Evolutionary conservation across 2,797 vertebrate species (phyloP).

Genomic region (Florisuga fusca): DNA sequence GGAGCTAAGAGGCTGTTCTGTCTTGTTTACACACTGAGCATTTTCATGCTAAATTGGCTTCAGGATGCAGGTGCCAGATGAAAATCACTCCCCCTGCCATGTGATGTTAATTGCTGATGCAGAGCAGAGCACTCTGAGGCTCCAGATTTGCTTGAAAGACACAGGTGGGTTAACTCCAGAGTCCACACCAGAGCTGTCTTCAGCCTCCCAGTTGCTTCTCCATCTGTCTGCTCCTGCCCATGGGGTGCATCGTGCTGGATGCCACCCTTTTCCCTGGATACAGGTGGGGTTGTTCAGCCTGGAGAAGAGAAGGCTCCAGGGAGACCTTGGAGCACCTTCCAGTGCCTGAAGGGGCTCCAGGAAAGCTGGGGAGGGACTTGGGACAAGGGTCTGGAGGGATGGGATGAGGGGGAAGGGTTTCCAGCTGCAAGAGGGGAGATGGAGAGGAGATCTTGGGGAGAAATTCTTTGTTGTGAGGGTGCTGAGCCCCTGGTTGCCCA

Average conservation of each 20-base stretch:
- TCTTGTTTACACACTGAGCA: not conserved
- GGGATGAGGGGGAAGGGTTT: no score
- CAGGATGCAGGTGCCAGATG: slow-evolving; percentile 45
- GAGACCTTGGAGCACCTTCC: no score
- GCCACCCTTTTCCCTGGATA: not conserved
- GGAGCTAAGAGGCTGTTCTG: not conserved
- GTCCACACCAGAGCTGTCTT: not conserved
- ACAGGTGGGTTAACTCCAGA: not conserved
- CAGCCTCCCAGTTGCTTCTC: not conserved
- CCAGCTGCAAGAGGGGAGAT: no score
- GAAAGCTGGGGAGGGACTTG: no score
- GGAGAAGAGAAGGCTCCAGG: no score
- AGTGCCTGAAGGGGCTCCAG: no score
- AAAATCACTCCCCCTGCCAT: not conserved
- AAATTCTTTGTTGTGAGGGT: no score
- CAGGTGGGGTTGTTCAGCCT: no score
- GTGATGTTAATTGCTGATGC: not conserved
- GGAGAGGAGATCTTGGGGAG: no score
- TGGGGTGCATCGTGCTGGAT: not conserved
- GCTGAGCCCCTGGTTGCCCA: no score
- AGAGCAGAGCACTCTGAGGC: not conserved
- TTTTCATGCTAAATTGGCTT: slow-evolving; percentile 5
- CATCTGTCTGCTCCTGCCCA: not conserved
- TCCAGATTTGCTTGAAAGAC: not conserved
- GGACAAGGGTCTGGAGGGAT: no score